Conservation (phyloP, 2,888 invertebrate genomes). For the Linyphia triangularis region DNA sequence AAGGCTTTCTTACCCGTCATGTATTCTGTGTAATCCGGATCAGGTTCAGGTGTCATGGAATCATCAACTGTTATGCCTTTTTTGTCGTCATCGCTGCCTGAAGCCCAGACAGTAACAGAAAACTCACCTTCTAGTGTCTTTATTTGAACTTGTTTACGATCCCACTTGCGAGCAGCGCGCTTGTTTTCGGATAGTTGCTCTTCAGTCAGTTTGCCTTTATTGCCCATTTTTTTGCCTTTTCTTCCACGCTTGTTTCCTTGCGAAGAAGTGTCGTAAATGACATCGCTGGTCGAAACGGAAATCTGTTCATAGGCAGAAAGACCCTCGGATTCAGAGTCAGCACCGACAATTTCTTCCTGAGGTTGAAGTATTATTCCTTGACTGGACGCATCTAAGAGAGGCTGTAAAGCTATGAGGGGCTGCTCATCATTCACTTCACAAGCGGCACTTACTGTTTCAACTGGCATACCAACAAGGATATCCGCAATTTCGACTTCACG, state of each 20-base stretch:
- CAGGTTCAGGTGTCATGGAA: conserved; percentile 89
- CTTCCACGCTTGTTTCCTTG: conserved; percentile 81
- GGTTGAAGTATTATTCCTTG: conserved; percentile 87
- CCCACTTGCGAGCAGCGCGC: conserved; percentile 87
- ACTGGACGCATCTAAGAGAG: conserved; percentile 82
- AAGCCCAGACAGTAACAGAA: conserved; percentile 98
- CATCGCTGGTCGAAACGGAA: conserved; percentile 83
- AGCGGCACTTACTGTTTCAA: conserved; percentile 81
- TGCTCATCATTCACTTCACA: conserved; percentile 85
- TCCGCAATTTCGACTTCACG: conserved; percentile 88
- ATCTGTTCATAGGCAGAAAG: conserved; percentile 84
- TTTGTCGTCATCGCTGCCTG: conserved; percentile 87
- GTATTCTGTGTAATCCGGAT: conserved; percentile 94
- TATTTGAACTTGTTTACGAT: conserved; percentile 97
- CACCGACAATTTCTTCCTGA: conserved; percentile 88
- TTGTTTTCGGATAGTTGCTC: conserved; percentile 76
- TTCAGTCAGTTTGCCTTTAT: conserved; percentile 77
- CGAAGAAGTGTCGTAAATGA: conserved; percentile 84
- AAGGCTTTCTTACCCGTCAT: conserved; percentile 93
- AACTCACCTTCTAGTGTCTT: conserved; percentile 98
- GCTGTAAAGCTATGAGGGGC: conserved; percentile 85
- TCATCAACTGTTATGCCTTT: conserved; percentile 83
- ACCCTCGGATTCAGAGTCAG: conserved; percentile 85
- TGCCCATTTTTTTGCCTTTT: conserved; percentile 78
- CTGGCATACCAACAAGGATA: conserved; percentile 82